Base-by-base conservation (phyloP, 2,797 vertebrate genomes). In the Odontamblyopus lacepedii region DNA sequence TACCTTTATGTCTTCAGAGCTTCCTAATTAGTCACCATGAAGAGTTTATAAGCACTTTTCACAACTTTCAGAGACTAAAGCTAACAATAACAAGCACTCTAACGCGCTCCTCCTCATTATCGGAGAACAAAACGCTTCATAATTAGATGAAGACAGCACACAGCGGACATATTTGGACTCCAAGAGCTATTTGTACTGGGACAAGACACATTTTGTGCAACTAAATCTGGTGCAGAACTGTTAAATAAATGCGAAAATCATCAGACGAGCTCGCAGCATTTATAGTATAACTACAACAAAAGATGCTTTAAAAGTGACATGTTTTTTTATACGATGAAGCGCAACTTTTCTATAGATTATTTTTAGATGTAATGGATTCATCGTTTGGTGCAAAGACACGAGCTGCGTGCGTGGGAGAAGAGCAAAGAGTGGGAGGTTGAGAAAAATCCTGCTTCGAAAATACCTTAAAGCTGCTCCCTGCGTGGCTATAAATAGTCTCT, bases 381-480 rank as follows among this genome's bases (percentile, higher is more conserved):
- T 29, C 29, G 23, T 57, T 13, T 13, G 23, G 23, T 26, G 55
- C 55, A 57, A 9, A 55, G 55, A 30, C 57, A 30, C 5, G 57
- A 60, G 57, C 26, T 60, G 57, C 12, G 6, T 56, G 30, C 16
- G 61, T 63, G 61, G 30, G 61, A n/a, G 30, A 32, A 29, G 18
- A 8, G 16, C 8, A 3, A 2, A 18, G 77, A 78, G 87, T 89
- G 79, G 87, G 87, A 9, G 79, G 79, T 83, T 60, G 71, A 83
- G 77, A 85, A 76, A 79, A 83, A 86, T 80, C 73, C 76, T 67
- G 77, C 67, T 77, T 77, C 73, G 80, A 81, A 88, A 88, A 89
- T 89, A 89, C 82, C 81, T 64, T 64, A 64, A 64, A 59, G 82
- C 81, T 81, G 63, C 63, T 44, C 18, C 41, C 26, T 18, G 79